phyloP scores from a whole-genome alignment of 2,113 vertebrate species.

The Suricata suricatta region DNA sequence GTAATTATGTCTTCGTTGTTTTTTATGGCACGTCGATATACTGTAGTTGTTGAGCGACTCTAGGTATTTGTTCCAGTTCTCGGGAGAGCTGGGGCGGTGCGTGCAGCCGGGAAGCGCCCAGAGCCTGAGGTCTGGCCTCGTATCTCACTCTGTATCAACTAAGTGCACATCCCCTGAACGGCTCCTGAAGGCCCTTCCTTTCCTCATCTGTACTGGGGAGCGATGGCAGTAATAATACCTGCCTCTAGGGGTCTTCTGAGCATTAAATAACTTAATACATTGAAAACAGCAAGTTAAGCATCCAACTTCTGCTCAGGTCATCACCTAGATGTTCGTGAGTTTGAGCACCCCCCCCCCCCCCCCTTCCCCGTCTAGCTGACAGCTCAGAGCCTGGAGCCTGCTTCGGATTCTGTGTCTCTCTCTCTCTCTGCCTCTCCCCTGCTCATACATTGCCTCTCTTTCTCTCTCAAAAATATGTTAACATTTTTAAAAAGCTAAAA shows the following conservation, averaged over 20 bases:
- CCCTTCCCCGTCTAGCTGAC: too few species aligned
- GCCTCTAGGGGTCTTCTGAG: background rate
- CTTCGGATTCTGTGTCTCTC: too few species aligned
- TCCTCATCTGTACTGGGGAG: background rate
- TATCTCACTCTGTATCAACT: background rate
- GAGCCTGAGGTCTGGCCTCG: background rate
- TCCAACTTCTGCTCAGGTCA: too few species aligned
- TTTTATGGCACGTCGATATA: background rate
- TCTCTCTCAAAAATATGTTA: too few species aligned
- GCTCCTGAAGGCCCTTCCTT: background rate
- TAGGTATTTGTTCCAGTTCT: background rate
- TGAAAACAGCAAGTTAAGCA: background rate
- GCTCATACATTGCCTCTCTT: too few species aligned
- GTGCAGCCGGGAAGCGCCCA: background rate
- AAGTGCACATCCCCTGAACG: too few species aligned
- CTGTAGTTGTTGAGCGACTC: background rate
- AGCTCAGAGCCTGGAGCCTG: too few species aligned
- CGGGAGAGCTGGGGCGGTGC: background rate
- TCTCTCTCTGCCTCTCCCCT: too few species aligned
- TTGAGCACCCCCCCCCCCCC: too few species aligned
- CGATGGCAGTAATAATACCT: background rate
- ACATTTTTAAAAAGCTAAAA: too few species aligned
- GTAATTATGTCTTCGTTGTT: too few species aligned
- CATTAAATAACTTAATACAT: background rate
- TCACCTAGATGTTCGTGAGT: too few species aligned